Percentiles rank a stretch among this genome's conserved stretches.
Conservation (phyloP, 2,888 invertebrate species). For the Xiphydria camelus region DNA sequence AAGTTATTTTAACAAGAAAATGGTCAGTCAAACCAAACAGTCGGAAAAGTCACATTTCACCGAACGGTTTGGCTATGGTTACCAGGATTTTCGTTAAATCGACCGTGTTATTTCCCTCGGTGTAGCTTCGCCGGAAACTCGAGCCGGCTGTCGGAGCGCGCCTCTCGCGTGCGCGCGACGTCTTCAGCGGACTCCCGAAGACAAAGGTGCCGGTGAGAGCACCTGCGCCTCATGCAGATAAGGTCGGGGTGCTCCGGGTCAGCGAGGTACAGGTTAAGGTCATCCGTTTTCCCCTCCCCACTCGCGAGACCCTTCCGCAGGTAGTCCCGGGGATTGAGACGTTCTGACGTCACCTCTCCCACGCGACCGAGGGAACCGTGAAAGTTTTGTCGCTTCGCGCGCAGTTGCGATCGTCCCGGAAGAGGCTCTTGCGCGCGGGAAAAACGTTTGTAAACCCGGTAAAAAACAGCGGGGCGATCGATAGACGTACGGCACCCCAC, state of each 20-base stretch:
- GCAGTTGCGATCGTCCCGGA: neutral
- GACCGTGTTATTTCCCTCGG: too few species aligned
- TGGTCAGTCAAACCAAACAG: too few species aligned
- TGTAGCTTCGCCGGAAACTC: too few species aligned
- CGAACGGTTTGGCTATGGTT: too few species aligned
- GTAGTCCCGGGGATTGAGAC: conserved; percentile 46
- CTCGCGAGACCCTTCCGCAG: conserved; percentile 28
- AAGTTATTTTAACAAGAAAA: too few species aligned
- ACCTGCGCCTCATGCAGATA: conserved; percentile 56
- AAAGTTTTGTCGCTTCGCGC: conserved; percentile 33
- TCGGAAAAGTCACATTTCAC: too few species aligned
- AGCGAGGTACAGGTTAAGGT: conserved; percentile 33
- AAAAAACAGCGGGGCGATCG: too few species aligned
- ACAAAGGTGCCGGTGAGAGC: conserved; percentile 51
- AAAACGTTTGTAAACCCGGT: too few species aligned
- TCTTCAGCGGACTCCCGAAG: conserved; percentile 16
- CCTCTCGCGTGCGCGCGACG: conserved; percentile 15
- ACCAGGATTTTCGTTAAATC: neutral
- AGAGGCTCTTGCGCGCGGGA: too few species aligned
- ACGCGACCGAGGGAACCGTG: conserved; percentile 33
- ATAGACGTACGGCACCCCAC: too few species aligned
- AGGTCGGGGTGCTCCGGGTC: conserved; percentile 40
- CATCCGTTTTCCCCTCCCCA: conserved; percentile 27
- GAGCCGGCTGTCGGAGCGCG: conserved; percentile 5
- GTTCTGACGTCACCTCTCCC: conserved; percentile 45